phyloP scores from a whole-genome alignment of 2,797 vertebrate genomes.

The Saxicola maurus region DNA sequence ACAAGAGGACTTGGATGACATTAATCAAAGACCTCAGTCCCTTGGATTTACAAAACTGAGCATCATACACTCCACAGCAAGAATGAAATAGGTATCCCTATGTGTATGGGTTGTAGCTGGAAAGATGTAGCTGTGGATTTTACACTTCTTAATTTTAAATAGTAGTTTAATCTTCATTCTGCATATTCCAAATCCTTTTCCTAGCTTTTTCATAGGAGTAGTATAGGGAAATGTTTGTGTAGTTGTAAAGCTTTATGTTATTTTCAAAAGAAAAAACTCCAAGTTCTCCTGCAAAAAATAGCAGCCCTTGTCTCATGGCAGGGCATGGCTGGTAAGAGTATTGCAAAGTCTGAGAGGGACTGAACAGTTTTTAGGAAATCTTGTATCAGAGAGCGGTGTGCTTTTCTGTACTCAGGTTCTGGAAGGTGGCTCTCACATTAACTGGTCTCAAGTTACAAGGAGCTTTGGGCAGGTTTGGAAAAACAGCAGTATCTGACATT shows the following conservation, averaged over 20 bases:
- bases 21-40: not conserved
- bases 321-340: not conserved
- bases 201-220: not conserved
- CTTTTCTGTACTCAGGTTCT: conserved; percentile 79
- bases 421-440: conserved; percentile 88
- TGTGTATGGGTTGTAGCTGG: not conserved
- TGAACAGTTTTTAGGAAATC: not conserved
- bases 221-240: not conserved
- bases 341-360: not conserved
- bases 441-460: conserved; percentile 91
- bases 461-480: conserved; percentile 87
- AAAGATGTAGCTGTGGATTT: not conserved
- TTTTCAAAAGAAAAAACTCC: not conserved
- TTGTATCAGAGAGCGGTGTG: not conserved
- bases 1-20: not conserved
- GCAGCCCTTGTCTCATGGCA: not conserved
- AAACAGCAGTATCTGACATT: conserved; percentile 83
- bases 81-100: not conserved
- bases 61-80: not conserved
- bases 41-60: not conserved
- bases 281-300: not conserved
- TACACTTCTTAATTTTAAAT: not conserved
- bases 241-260: not conserved
- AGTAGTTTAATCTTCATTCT: not conserved
- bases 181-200: not conserved